Evolutionary conservation across 2,113 vertebrate genomes (phyloP).

Genomic region (Spheniscus mendiculus): DNA sequence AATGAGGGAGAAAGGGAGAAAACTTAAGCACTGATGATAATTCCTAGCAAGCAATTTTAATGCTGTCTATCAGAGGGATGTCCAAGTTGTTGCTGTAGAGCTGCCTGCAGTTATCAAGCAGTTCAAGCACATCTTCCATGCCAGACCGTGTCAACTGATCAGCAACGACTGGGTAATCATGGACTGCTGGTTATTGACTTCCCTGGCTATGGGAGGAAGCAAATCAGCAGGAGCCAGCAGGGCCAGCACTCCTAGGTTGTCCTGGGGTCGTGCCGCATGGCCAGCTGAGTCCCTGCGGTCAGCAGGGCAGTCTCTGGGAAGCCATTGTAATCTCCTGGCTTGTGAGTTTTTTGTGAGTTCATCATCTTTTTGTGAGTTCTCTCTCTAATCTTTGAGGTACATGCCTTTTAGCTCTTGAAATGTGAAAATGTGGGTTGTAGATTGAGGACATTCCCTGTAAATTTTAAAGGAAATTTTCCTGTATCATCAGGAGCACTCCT

Average conservation of each 20-base stretch:
- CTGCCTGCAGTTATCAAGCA: neutral
- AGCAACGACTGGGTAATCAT: neutral
- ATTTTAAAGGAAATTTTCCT: neutral
- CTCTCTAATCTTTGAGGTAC: neutral
- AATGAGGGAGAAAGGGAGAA: neutral
- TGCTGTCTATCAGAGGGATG: neutral
- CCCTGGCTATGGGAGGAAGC: neutral
- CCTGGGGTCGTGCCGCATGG: neutral
- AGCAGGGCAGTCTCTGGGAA: neutral
- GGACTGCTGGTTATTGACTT: neutral
- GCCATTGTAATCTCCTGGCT: neutral
- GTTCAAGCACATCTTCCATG: neutral
- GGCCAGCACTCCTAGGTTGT: neutral
- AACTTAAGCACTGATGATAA: neutral
- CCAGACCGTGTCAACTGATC: neutral
- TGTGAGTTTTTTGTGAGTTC: neutral
- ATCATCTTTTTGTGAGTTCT: neutral
- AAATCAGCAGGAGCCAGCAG: neutral
- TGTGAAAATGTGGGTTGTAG: neutral
- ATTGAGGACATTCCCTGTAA: neutral
- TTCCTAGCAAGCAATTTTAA: neutral
- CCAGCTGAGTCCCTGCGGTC: neutral
- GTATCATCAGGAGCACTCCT: neutral
- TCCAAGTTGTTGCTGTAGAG: neutral
- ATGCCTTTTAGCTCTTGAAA: neutral